These are phyloP conservation scores for Eupeodes luniger DNA, from an alignment of 2,888 invertebrate species.

Conservation along the genomic window DNA sequence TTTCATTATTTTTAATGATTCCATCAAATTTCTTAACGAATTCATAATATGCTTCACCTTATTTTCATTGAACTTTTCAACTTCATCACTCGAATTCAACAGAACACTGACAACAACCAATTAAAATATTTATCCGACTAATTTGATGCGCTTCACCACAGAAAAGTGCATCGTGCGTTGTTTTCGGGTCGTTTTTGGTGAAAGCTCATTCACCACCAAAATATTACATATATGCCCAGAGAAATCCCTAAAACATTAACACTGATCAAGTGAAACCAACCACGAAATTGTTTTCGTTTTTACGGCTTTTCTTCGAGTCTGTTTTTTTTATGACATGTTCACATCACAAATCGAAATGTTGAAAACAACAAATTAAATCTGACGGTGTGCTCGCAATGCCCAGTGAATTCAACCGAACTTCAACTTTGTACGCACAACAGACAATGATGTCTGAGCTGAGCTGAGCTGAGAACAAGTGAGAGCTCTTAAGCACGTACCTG, in stretches of 20 bases:
- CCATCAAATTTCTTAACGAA: no score
- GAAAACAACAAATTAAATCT: conserved; percentile 74
- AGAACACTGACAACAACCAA: conserved; percentile 68
- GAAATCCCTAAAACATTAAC: conserved; percentile 46
- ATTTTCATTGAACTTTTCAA: no score
- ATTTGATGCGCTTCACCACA: conserved; percentile 66
- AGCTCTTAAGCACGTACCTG: conserved; percentile 27
- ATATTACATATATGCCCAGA: conserved; percentile 2
- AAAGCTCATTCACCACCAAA: conserved; percentile 59
- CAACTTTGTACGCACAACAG: conserved; percentile 12
- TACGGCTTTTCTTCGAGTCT: conserved; percentile 46
- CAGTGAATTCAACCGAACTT: conserved; percentile 38
- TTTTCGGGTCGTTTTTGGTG: conserved; percentile 39
- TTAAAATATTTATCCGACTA: conserved; percentile 73
- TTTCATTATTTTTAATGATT: no score
- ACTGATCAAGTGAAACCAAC: conserved; percentile 75
- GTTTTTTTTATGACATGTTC: conserved; percentile 75
- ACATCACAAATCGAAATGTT: conserved; percentile 76
- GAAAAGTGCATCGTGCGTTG: background rate
- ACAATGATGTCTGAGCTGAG: conserved; percentile 11
- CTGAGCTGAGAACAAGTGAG: conserved; percentile 29
- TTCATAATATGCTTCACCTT: no score
- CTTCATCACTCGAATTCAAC: no score
- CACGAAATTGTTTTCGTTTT: conserved; percentile 72
- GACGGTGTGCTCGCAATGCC: conserved; percentile 65